Percentiles rank a stretch among this genome's conserved stretches.
Evolutionary conservation across 2,113 vertebrate genomes (phyloP).

Genomic region (Zosterops borbonicus): DNA sequence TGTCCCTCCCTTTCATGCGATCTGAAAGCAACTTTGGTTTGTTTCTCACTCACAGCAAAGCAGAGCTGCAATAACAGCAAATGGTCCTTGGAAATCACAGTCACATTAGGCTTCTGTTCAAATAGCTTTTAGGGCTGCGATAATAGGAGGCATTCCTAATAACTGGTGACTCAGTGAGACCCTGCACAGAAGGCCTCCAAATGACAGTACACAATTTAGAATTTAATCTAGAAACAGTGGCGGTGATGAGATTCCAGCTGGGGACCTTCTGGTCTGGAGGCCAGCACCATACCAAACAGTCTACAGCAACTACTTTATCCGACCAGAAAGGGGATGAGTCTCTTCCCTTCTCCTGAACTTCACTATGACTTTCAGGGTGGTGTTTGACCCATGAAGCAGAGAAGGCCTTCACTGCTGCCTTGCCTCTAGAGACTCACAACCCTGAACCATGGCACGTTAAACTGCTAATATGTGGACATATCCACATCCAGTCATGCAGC

Average conservation of each 20-base stretch:
- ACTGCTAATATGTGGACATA: neutral
- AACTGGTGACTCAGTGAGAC: slow-evolving; percentile 78
- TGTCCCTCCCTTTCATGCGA: slow-evolving; percentile 41
- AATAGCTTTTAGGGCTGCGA: slow-evolving; percentile 78
- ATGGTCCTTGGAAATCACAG: slow-evolving; percentile 81
- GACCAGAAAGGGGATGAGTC: neutral
- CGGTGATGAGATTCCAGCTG: slow-evolving; percentile 78
- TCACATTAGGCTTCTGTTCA: slow-evolving; percentile 82
- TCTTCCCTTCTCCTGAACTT: neutral
- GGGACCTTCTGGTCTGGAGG: slow-evolving; percentile 76
- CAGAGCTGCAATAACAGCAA: slow-evolving; percentile 78
- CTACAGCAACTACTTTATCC: slow-evolving; percentile 39
- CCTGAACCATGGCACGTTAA: neutral
- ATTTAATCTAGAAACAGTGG: slow-evolving; percentile 78
- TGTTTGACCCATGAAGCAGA: neutral
- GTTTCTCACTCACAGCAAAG: slow-evolving; percentile 68
- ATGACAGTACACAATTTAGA: slow-evolving; percentile 80
- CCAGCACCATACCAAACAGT: slow-evolving; percentile 1
- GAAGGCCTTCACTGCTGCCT: neutral
- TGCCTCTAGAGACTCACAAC: neutral
- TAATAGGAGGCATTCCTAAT: slow-evolving; percentile 80
- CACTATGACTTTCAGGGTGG: neutral
- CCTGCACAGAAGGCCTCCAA: slow-evolving; percentile 82
- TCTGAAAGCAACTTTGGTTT: slow-evolving; percentile 72
- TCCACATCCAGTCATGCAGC: neutral